Base-by-base conservation (phyloP, 2,888 invertebrate genomes). In the Esperia sulphurella region DNA sequence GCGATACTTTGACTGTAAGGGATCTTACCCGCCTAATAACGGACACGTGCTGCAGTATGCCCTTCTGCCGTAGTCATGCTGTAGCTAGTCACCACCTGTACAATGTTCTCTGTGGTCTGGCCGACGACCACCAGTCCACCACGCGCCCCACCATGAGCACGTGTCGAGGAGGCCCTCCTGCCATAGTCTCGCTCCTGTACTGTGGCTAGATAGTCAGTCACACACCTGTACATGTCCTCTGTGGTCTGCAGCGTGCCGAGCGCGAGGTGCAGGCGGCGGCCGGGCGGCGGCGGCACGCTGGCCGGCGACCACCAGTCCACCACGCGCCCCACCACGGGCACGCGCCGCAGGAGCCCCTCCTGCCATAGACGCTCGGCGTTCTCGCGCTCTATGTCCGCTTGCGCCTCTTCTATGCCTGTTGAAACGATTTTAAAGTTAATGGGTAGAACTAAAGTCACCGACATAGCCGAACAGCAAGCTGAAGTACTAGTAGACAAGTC, bases 221-320 rank as follows among this genome's bases (percentile, higher is more conserved):
- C 21, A 14, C 41, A 63, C 63, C 55, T 83, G 88, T 95, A 93
- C 63, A 94, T 94, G 68, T 94, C 94, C 68, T 94, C 94, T 0
- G 96, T 96, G 50, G 74, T 62, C 67, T 73, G 72, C 60, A 79
- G 94, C 43, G 95, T 94, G 94, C 69, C 98, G 91, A 43, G 96
- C 95, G 76, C 95, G 92, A 83, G 79, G 94, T 96, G 70, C 96
- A 98, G 78, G 92, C 94, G 59, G 94, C 95, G 60, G 94, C 86
- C 95, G 7, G 93, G 90, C 21, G 92, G 88, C 4, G 95, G 92
- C 49, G 79, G 71, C 50, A 58, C 54, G 13, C 63, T 50, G 53
- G 76, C 70, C 8, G 98, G 98, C 43, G 97, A 95, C 96, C 97
- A 98, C 98, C 98, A 99, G 86, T 97, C 97, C 45, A 98, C 95